A percentile compares a stretch with the other conserved stretches of the same genome.
phyloP scores from a whole-genome alignment of 2,113 vertebrate species.

The Shinisaurus crocodilurus region DNA sequence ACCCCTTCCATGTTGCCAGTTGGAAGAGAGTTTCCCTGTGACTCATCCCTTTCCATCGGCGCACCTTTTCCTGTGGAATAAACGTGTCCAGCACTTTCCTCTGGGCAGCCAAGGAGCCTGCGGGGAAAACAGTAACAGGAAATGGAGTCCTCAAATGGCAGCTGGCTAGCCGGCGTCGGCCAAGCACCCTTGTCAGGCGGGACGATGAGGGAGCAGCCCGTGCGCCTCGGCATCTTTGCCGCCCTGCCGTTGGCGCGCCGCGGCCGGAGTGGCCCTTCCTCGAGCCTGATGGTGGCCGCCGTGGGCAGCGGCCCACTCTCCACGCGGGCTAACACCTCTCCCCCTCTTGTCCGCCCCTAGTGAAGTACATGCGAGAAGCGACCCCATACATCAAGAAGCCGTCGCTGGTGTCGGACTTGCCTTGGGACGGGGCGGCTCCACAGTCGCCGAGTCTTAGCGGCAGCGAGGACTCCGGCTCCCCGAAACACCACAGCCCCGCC shows the following conservation, averaged over 20 bases:
- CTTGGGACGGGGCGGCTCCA: constrained; percentile 85
- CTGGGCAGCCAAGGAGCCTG: neutral
- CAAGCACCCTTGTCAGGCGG: neutral
- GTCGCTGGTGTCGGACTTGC: constrained; percentile 89
- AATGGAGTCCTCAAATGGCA: neutral
- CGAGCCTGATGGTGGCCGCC: neutral
- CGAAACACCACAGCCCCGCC: constrained; percentile 80
- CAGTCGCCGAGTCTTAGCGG: constrained; percentile 89
- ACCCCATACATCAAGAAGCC: constrained; percentile 96
- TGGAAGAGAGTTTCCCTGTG: neutral
- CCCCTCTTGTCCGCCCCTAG: constrained; percentile 67
- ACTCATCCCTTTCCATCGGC: neutral
- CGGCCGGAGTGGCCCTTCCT: neutral
- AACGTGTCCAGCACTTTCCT: neutral
- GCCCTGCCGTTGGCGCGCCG: neutral
- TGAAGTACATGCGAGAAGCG: constrained; percentile 95
- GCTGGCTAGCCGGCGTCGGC: neutral
- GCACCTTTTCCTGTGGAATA: constrained; percentile 12
- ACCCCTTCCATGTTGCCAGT: neutral
- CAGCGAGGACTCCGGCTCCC: constrained; percentile 90
- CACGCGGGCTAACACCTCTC: constrained; percentile 23
- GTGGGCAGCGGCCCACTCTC: fast-evolving
- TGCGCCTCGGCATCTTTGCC: too few species aligned
- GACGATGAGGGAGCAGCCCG: neutral
- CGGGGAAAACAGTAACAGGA: neutral